phyloP scores from a whole-genome alignment of 2,113 vertebrate species.

The Mustela lutreola region DNA sequence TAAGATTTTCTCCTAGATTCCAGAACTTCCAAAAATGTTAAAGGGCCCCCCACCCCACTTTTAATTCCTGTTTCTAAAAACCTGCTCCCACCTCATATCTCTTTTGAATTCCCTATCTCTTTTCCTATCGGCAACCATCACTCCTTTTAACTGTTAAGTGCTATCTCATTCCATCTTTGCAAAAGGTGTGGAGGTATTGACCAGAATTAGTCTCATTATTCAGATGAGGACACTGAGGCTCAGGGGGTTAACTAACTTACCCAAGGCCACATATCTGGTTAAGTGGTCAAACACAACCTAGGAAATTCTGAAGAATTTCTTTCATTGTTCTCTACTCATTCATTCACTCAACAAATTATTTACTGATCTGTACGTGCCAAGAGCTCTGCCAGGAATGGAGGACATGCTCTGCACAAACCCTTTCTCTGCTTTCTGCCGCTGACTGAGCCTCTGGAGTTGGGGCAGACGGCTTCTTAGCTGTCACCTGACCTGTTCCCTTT shows the following conservation, averaged over 20 bases:
- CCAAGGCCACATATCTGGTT: neutral
- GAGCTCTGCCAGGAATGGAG: neutral
- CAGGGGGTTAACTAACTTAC: constrained; percentile 18
- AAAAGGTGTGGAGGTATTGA: neutral
- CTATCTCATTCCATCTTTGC: neutral
- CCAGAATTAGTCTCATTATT: neutral
- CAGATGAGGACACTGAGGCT: neutral
- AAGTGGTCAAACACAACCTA: neutral
- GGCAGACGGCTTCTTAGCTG: neutral
- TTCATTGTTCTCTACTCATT: neutral
- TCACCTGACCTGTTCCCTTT: neutral
- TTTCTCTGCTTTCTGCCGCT: neutral
- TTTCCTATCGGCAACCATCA: neutral
- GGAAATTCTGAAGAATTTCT: neutral
- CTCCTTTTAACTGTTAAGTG: neutral
- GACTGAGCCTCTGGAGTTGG: neutral
- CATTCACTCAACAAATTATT: neutral
- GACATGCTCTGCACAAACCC: neutral
- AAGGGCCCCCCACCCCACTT: neutral
- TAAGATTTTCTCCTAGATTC: neutral
- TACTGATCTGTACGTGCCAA: too few relatives aligned
- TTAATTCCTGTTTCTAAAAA: neutral
- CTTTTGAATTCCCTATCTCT: neutral
- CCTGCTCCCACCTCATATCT: too few relatives aligned
- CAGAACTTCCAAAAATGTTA: neutral